These are phyloP conservation scores for Petromus typicus DNA, from an alignment of 2,113 vertebrate species.

Conservation along the genomic window DNA sequence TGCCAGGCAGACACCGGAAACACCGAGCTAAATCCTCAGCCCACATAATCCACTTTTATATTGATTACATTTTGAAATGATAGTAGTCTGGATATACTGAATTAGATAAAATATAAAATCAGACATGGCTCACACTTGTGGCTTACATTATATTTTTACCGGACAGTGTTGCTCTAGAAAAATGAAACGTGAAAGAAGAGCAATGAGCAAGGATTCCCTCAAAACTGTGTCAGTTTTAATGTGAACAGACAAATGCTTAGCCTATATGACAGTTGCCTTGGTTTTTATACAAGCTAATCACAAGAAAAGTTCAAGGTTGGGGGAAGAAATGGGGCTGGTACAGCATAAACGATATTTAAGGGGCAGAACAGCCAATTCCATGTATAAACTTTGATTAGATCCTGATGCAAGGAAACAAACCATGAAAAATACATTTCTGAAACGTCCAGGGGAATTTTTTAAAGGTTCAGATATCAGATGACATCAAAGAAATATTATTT, in stretches of 20 bases:
- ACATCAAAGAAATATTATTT: conserved; percentile 5
- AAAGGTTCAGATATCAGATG: neutral
- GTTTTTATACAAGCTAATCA: neutral
- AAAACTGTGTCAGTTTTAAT: neutral
- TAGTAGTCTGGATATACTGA: neutral
- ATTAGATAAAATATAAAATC: conserved; percentile 13
- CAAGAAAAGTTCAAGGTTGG: neutral
- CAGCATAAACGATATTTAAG: conserved; percentile 24
- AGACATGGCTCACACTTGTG: neutral
- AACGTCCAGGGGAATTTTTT: neutral
- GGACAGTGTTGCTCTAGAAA: neutral
- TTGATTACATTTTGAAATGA: conserved; percentile 2
- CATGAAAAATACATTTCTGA: conserved; percentile 35
- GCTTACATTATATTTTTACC: neutral
- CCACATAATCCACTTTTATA: too few species aligned
- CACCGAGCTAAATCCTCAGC: too few species aligned
- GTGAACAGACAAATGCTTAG: neutral
- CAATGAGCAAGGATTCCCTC: neutral
- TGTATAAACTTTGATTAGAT: neutral
- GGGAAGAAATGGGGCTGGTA: neutral
- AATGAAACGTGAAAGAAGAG: neutral
- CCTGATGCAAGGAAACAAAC: neutral
- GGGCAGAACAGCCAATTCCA: neutral
- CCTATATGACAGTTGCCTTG: neutral
- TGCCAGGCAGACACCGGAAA: too few species aligned